phyloP scores from a whole-genome alignment of 1,140 invertebrate genomes.

The Bursaphelenchus mucronatus region DNA sequence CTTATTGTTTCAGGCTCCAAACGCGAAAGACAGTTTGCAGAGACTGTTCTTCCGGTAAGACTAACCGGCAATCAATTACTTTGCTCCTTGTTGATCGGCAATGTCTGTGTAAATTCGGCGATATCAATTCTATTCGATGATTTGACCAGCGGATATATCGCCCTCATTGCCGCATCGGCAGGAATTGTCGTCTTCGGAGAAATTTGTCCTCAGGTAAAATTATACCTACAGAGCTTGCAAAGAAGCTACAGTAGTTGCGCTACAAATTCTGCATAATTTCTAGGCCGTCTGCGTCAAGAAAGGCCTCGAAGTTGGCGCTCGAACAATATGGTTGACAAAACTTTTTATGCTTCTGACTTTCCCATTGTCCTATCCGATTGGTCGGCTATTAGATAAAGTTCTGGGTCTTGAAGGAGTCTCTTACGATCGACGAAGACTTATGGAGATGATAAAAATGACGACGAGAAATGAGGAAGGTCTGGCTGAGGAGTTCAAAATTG shows the following conservation, averaged over 20 bases:
- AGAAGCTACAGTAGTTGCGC: slow-evolving; percentile 33
- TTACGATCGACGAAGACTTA: slow-evolving; percentile 87
- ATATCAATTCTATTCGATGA: slow-evolving; percentile 60
- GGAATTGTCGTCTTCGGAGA: slow-evolving; percentile 66
- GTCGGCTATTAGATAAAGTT: slow-evolving; percentile 78
- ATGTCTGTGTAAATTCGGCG: slow-evolving; percentile 64
- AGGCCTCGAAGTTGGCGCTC: slow-evolving; percentile 87
- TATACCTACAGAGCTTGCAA: slow-evolving; percentile 49
- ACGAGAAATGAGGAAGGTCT: slow-evolving; percentile 47
- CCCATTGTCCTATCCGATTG: slow-evolving; percentile 89
- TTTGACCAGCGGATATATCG: slow-evolving; percentile 61
- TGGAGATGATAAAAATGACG: slow-evolving; percentile 76
- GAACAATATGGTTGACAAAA: slow-evolving; percentile 84
- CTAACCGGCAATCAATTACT: slow-evolving; percentile 36
- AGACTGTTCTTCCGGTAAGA: slow-evolving; percentile 31
- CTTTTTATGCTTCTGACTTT: slow-evolving; percentile 81
- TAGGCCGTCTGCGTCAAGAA: slow-evolving; percentile 66
- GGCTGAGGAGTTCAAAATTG: slow-evolving; percentile 63
- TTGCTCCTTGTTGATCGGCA: slow-evolving; percentile 60
- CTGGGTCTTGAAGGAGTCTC: slow-evolving; percentile 81
- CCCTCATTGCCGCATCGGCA: slow-evolving; percentile 63
- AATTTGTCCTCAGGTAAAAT: slow-evolving; percentile 65
- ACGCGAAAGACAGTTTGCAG: slow-evolving; percentile 21
- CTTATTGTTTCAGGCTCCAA: slow-evolving; percentile 13
- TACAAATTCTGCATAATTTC: slow-evolving; percentile 26